These are phyloP conservation scores for Silurus meridionalis DNA, from an alignment of 2,113 vertebrate species.

Conservation along the genomic window DNA sequence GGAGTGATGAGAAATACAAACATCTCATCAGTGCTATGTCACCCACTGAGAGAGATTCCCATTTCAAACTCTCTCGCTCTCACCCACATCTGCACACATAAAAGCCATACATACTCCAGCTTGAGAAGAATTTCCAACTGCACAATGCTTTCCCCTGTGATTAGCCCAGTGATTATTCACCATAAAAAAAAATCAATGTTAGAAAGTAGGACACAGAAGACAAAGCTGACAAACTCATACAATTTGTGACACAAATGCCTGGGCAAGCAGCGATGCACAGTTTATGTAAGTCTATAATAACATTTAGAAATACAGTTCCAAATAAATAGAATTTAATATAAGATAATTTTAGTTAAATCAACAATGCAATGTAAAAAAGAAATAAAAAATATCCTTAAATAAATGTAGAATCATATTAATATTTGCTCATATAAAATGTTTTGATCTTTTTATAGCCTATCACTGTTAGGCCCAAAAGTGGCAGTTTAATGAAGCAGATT, in stretches of 20 bases:
- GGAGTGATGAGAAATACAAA: slow-evolving; percentile 14
- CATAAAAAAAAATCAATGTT: not conserved
- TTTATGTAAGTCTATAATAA: not conserved
- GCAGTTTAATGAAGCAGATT: not conserved
- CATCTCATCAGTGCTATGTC: slow-evolving; percentile 5
- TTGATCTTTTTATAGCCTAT: not conserved
- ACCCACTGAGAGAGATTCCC: slow-evolving; percentile 6
- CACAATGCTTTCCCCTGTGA: not conserved
- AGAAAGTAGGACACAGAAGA: not conserved
- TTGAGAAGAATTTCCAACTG: not conserved
- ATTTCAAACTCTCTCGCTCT: not conserved
- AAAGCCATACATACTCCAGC: not conserved
- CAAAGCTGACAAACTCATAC: not conserved
- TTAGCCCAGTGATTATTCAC: not conserved
- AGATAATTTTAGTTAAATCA: not conserved
- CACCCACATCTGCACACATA: slow-evolving; percentile 1
- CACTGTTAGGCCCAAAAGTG: not conserved
- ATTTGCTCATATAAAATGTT: not conserved
- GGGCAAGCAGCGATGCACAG: not conserved
- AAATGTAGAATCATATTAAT: not conserved
- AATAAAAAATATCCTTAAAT: not conserved
- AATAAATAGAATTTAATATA: not conserved
- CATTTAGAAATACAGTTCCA: not conserved
- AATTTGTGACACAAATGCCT: not conserved
- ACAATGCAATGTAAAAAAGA: not conserved